Evolutionary conservation across 64 coral and sea anemone species (phyloP), one percentile per base, ranked within the genome.

Genomic region (Stylophora pistillata): DNA sequence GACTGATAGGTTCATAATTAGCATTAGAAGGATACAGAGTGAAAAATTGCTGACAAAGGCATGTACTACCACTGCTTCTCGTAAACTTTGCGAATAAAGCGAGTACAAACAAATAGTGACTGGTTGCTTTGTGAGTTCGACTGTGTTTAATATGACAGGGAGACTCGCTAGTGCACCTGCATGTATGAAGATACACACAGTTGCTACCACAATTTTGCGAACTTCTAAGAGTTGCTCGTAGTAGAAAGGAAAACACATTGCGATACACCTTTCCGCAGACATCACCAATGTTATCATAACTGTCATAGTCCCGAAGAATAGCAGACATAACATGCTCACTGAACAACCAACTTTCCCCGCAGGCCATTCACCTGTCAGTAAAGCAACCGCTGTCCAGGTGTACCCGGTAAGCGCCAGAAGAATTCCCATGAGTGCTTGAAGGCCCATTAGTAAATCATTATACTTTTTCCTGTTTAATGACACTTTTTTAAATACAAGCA

Each of bases 361-460:
- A 10, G 86, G 86, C 86, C 86, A 88, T 13, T 88, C 74, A 78
- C 86, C 86, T 17, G 28, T 56, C 13, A 88, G 15, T 54, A 60
- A 41, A 15, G 86, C 86, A 64, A 76, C 57, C 32, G 73, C 86
- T 29, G 86, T 66, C 86, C 86, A 88, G 17, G 58, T 74, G 41
- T 76, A 88, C 1, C 86, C 86, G 16, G 76, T 60, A 37, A 88
- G 15, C 20, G 86, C 55, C 10, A 88, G 30, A 17, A 58, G 64
- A 63, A 77, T 64, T 37, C 86, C 86, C 58, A 58, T 77, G 23
- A 88, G 18, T 20, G 86, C 86, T 27, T 77, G 55, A 28, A 78
- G 2, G 41, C 86, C 86, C 86, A 88, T 88, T 27, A 88, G 31
- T 23, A 88, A 58, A 55, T 88, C 53, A 23, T 88, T 88, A 56